Evolutionary conservation across 2,113 vertebrate species (phyloP).

Genomic region (Paradisaea rubra): DNA sequence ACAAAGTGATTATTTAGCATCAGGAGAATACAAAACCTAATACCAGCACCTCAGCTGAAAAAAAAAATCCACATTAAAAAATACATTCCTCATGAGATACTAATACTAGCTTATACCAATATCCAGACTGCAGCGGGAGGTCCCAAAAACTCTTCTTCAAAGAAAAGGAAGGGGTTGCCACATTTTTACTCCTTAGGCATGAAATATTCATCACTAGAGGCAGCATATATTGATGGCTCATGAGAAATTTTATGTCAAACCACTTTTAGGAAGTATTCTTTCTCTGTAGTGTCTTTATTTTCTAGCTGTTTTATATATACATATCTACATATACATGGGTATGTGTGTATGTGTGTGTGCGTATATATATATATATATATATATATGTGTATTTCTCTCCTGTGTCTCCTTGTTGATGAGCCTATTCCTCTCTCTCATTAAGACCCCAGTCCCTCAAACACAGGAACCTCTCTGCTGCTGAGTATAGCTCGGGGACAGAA

Average conservation of each 20-base stretch:
- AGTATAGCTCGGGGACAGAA: not conserved
- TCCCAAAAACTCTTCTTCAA: not conserved
- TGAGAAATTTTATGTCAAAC: not conserved
- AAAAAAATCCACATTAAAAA: not conserved
- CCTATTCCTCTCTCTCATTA: not conserved
- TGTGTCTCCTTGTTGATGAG: not conserved
- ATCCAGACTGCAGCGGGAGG: not conserved
- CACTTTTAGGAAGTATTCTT: not conserved
- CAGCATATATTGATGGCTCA: not conserved
- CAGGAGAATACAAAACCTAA: conserved; percentile 16
- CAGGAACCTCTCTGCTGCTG: not conserved
- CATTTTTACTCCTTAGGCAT: not conserved
- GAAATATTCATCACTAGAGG: not conserved
- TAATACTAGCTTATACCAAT: not conserved
- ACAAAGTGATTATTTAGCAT: conserved; percentile 31
- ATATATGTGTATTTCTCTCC: not conserved
- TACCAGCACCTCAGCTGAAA: not conserved
- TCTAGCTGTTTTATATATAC: not conserved
- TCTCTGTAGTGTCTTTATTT: not conserved
- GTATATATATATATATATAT: no score
- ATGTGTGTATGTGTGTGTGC: not conserved
- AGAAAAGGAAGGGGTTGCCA: not conserved
- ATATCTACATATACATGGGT: no score
- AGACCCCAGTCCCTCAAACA: not conserved
- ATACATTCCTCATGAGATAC: not conserved